Base-by-base conservation (phyloP, 2,113 vertebrate species). In the Lepus americanus region DNA sequence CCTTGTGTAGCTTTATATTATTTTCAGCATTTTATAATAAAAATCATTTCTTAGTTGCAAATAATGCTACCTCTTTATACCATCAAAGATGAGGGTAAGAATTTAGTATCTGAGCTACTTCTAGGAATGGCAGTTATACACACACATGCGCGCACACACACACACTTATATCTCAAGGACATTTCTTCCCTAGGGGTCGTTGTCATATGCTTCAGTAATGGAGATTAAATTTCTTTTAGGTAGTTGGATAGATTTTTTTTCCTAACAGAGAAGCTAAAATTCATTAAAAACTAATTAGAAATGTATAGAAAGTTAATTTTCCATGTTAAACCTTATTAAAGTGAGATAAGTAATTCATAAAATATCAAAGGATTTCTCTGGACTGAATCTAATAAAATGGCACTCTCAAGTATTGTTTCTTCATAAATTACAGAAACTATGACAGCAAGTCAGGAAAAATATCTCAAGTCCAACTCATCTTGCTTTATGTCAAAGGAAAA, bases 231-330 rank as follows among this genome's bases (percentile, higher is more conserved):
- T 98, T 96, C 93, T 98, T 95, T 87, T 98, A 97, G 97, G 97
- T 98, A 98, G 93, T 96, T 97, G 97, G 96, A 96, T 98, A 97
- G 91, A 97, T 97, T 90, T 97, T 44, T 44, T 98, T 98, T 98
- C 95, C 96, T 98, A 98, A 97, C 96, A 97, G 94, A 97, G 90
- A 98, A 97, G 90, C 95, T 98, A 97, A 98, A 98, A 98, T 98
- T 98, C 98, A 98, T 98, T 98, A 97, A 98, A 98, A 98, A 97
- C 96, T 98, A 98, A 98, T 98, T 98, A 98, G 95, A 92, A 98
- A 98, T 97, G 87, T 98, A 98, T 98, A 98, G 96, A 95, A 98
- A 97, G 98, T 98, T 98, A 98, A 98, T 98, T 98, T 97, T 98
- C 96, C 97, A 97, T 98, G 97, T 98, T 98, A 97, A 98, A 59